phyloP scores from a whole-genome alignment of 2,888 invertebrate species.

The Hypomecis atomaria region DNA sequence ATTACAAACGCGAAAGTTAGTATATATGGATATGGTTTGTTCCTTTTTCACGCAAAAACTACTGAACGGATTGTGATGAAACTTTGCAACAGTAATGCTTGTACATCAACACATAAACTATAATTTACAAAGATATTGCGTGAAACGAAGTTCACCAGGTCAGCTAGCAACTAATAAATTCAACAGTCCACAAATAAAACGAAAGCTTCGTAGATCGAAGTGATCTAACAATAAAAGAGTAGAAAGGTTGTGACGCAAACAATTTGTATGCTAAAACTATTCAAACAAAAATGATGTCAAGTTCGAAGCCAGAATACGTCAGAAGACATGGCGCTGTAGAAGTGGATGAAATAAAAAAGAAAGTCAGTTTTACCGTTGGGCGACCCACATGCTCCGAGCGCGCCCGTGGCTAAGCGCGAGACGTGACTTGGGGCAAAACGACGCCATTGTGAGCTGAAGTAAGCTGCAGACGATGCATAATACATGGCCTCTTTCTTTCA shows the following conservation, averaged over 20 bases:
- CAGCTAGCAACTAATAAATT: too few species aligned
- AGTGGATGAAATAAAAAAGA: conserved; percentile 74
- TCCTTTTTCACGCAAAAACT: too few species aligned
- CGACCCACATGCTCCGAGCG: conserved; percentile 70
- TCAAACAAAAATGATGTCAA: conserved; percentile 34
- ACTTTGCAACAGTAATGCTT: too few species aligned
- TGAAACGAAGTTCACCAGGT: too few species aligned
- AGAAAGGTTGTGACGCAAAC: conserved; percentile 27
- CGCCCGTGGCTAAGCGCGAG: conserved; percentile 40
- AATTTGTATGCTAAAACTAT: conserved; percentile 12
- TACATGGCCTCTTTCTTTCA: conserved; percentile 15
- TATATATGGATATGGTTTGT: too few species aligned
- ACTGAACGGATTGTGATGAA: too few species aligned
- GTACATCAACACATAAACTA: too few species aligned
- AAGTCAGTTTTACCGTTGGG: conserved; percentile 75
- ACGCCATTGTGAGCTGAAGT: conserved; percentile 33
- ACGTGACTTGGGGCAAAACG: conserved; percentile 70
- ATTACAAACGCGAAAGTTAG: too few species aligned
- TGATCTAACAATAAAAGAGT: conserved; percentile 7
- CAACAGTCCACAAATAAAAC: too few species aligned
- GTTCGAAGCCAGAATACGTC: conserved; percentile 39
- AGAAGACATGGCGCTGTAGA: conserved; percentile 49
- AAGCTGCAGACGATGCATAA: conserved; percentile 8
- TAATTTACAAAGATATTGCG: too few species aligned
- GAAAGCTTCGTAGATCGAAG: background rate